phyloP scores from a whole-genome alignment of 2,888 invertebrate genomes.

The Eupithecia subumbrata region DNA sequence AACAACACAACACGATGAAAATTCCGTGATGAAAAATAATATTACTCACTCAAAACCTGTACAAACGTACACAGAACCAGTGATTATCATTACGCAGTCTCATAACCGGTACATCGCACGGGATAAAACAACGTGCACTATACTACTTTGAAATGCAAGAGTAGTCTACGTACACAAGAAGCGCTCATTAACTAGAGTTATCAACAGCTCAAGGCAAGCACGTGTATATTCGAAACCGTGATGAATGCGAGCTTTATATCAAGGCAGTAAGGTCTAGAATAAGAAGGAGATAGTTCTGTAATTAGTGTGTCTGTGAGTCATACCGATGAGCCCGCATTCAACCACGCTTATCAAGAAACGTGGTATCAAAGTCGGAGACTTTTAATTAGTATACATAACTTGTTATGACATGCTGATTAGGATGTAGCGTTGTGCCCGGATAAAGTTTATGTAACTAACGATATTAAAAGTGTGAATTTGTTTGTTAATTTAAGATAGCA shows the following conservation, averaged over 20 bases:
- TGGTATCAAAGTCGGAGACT: conserved; percentile 40
- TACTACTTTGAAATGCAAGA: conserved; percentile 31
- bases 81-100: not conserved
- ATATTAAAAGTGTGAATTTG: not conserved
- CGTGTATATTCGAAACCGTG: conserved; percentile 47
- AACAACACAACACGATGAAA: not conserved
- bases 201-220: conserved; percentile 65
- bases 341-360: conserved; percentile 53
- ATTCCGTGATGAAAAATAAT: not conserved
- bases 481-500: not conserved
- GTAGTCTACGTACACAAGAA: conserved; percentile 47
- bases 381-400: conserved; percentile 39
- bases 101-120: conserved; percentile 18
- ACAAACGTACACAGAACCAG: not conserved
- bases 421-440: not conserved
- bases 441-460: not conserved
- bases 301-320: conserved; percentile 66
- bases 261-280: conserved; percentile 30
- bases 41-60: not conserved
- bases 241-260: conserved; percentile 33
- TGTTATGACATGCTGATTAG: conserved; percentile 26
- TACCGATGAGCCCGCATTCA: conserved; percentile 55
- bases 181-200: conserved; percentile 59
- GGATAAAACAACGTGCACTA: conserved; percentile 23
- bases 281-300: conserved; percentile 49